These are phyloP conservation scores for Serranus cabrilla DNA, from an alignment of 2,797 vertebrate genomes.

Conservation along the genomic window DNA sequence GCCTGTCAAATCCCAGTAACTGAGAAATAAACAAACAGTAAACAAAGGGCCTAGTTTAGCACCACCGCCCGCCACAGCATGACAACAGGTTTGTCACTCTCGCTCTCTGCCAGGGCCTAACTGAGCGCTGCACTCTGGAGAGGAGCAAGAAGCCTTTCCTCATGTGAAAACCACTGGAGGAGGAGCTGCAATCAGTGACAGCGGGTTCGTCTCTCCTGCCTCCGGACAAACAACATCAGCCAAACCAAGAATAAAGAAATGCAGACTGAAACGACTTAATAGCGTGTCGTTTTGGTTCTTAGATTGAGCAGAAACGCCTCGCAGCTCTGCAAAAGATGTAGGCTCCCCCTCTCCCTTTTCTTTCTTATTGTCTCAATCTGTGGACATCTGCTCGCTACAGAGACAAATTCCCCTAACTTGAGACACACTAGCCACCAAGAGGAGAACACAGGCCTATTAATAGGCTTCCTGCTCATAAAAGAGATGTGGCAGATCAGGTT, in stretches of 20 bases:
- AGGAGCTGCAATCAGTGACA: constrained; percentile 66
- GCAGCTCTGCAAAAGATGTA: constrained; percentile 32
- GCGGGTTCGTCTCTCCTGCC: constrained; percentile 50
- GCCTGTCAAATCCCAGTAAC: constrained; percentile 76
- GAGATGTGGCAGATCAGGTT: constrained; percentile 84
- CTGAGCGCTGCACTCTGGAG: constrained; percentile 23
- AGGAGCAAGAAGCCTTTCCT: constrained; percentile 21
- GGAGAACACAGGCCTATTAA: constrained; percentile 85
- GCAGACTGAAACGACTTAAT: constrained; percentile 37
- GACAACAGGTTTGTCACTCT: constrained; percentile 69
- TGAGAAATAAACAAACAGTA: constrained; percentile 80
- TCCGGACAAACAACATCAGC: constrained; percentile 63
- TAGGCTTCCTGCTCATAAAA: constrained; percentile 84
- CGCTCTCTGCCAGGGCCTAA: constrained; percentile 32
- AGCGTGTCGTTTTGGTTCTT: constrained; percentile 44
- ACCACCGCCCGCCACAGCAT: constrained; percentile 44
- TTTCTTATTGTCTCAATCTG: constrained; percentile 70
- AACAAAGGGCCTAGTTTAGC: constrained; percentile 81
- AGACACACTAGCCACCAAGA: constrained; percentile 83
- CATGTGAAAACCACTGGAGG: constrained; percentile 46
- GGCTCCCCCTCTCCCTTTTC: constrained; percentile 14
- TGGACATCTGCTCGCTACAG: constrained; percentile 69
- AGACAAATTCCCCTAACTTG: constrained; percentile 79
- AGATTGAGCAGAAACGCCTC: constrained; percentile 46
- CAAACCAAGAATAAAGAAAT: constrained; percentile 59